Percentiles rank a stretch among this genome's conserved stretches.
Conservation (phyloP, 2,888 invertebrate species). For the Nezara viridula region DNA sequence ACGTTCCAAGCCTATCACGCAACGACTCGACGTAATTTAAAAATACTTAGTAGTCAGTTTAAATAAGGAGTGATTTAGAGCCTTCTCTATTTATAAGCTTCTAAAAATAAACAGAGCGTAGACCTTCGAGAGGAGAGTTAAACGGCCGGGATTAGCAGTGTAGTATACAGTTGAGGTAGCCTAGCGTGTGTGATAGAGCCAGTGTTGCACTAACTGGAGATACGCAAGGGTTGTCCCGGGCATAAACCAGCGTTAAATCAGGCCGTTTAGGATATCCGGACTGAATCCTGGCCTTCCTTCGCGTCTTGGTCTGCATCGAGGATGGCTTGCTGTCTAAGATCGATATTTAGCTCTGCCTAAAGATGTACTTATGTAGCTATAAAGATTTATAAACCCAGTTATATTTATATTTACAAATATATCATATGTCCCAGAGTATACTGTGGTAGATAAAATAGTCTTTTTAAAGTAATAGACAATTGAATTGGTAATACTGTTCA, state of each 20-base stretch:
- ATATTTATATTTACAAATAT: no score
- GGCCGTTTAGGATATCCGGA: slow-evolving; percentile 37
- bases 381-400: no score
- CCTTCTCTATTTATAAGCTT: not conserved
- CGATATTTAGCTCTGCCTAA: no score
- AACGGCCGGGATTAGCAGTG: not conserved
- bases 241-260: slow-evolving; percentile 20
- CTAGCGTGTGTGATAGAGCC: not conserved
- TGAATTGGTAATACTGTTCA: no score
- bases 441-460: no score
- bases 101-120: not conserved
- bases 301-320: not conserved
- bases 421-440: no score
- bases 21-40: not conserved
- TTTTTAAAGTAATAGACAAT: no score
- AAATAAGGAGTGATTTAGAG: not conserved
- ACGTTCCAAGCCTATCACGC: not conserved
- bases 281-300: not conserved
- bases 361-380: no score
- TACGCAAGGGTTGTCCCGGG: slow-evolving; percentile 3
- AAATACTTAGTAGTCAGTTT: not conserved
- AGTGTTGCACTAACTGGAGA: slow-evolving; percentile 35
- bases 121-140: not conserved
- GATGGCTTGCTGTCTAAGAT: no score
- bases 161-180: not conserved